A percentile compares a stretch with the other conserved stretches of the same genome.
Conservation (phyloP, 1,140 invertebrate species). For the Drosophila parvula region DNA sequence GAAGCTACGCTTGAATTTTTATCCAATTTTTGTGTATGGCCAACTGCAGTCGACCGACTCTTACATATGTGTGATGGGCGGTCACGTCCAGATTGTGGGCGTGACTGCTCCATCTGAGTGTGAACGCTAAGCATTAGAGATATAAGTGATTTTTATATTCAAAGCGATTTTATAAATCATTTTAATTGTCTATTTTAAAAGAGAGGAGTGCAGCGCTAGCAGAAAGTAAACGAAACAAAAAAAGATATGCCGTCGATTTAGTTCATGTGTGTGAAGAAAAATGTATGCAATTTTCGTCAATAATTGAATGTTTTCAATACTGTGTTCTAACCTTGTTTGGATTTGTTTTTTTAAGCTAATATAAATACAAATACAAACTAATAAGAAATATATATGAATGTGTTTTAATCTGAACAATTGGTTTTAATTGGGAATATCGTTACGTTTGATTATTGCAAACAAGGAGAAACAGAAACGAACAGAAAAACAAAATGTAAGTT, state of each 20-base stretch:
- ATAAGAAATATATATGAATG: slow-evolving; percentile 65
- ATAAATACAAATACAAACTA: slow-evolving; percentile 80
- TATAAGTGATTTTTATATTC: slow-evolving; percentile 80
- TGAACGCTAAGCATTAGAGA: slow-evolving; percentile 79
- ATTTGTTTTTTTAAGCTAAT: slow-evolving; percentile 80
- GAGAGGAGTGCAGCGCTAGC: slow-evolving; percentile 30
- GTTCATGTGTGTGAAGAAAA: slow-evolving; percentile 74
- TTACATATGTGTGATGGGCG: slow-evolving; percentile 32
- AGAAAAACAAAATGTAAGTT: no score
- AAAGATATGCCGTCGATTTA: slow-evolving; percentile 55
- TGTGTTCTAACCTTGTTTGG: slow-evolving; percentile 75
- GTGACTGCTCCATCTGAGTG: slow-evolving; percentile 62
- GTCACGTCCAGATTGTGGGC: slow-evolving; percentile 42
- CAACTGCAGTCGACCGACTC: slow-evolving; percentile 50
- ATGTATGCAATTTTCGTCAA: slow-evolving; percentile 78
- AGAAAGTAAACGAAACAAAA: slow-evolving; percentile 24
- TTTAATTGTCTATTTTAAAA: slow-evolving; percentile 82
- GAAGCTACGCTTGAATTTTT: slow-evolving; percentile 72
- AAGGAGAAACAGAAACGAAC: neutral
- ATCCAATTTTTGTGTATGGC: slow-evolving; percentile 66
- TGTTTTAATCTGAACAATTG: slow-evolving; percentile 25
- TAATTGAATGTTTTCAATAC: slow-evolving; percentile 76
- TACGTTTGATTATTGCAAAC: neutral
- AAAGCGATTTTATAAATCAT: slow-evolving; percentile 80
- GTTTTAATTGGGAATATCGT: neutral